Evolutionary conservation across 2,797 vertebrate genomes (phyloP), one percentile per base, ranked within the genome.

Genomic region (Enteromius thamalakanensis): DNA sequence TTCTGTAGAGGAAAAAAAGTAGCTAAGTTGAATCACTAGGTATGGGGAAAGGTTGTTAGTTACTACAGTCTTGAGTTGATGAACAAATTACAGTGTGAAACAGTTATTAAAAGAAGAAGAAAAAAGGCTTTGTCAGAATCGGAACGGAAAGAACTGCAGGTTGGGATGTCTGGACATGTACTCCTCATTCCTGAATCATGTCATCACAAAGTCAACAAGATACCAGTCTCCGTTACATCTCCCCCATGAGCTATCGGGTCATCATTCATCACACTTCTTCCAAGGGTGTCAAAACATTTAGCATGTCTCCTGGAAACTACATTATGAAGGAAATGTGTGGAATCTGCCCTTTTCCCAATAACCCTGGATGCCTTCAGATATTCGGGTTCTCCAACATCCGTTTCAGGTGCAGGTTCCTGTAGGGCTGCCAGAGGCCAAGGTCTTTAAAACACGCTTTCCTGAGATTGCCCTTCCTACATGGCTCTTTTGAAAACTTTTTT

Each of bases 381-480:
- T 84, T 65, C 84, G 42, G 85, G 82, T 7, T 60, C 67, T 79
- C 62, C 80, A 80, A 40, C 77, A 80, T 94, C 91, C 81, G 34
- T 80, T 93, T 91, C 93, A 93, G 91, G 92, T 92, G 91, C 75
- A 84, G 5, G 47, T 64, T 75, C 89, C 85, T 86, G 84, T 87
- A 84, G 85, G 32, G 75, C 62, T 6, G 80, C 76, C 82, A 86
- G 74, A 80, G 65, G 85, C 82, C 82, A 84, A 67, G 85, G 88
- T 86, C 79, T 80, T 81, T 64, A 84, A 23, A 91, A 91, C 86
- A 92, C 89, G 91, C 90, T 58, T 86, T 84, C 85, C 89, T 85
- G 62, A 83, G 81, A 65, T 81, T 82, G 17, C 42, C 76, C 86
- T 90, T 75, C 65, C 14, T 51, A 42, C n/a, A 67, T 79, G 29